Percentiles rank a stretch among this genome's conserved stretches.
Evolutionary conservation across 2,113 vertebrate species (phyloP).

Genomic region (Condylura cristata): DNA sequence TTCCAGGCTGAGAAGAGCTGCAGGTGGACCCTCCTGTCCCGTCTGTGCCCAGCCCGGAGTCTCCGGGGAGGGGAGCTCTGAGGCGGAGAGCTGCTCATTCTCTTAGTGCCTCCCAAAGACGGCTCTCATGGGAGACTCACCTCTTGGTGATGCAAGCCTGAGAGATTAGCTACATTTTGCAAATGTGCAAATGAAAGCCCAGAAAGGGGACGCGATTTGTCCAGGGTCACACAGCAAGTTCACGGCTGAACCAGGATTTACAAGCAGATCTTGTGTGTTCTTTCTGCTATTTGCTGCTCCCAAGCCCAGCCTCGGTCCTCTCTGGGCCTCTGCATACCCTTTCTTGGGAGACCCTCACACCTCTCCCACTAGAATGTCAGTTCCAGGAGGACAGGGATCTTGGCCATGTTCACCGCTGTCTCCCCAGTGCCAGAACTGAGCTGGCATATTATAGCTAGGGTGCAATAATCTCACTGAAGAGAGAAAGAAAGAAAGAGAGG

Average conservation of each 20-base stretch:
- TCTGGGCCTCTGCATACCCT: not conserved
- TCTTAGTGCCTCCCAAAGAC: not conserved
- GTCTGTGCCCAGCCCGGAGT: too few relatives aligned
- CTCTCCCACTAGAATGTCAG: not conserved
- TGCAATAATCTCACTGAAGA: not conserved
- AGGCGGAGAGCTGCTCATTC: not conserved
- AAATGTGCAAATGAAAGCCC: conserved; percentile 2
- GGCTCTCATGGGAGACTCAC: not conserved
- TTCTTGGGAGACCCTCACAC: too few relatives aligned
- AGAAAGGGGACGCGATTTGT: not conserved
- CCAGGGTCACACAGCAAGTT: conserved; percentile 1
- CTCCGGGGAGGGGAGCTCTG: not conserved
- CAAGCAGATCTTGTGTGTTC: not conserved
- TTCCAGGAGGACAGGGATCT: not conserved
- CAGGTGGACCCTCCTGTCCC: too few relatives aligned
- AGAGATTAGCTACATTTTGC: not conserved
- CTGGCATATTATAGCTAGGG: not conserved
- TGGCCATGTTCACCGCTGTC: not conserved
- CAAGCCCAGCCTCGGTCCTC: not conserved
- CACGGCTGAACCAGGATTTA: not conserved
- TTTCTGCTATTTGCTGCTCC: not conserved
- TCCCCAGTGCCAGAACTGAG: not conserved
- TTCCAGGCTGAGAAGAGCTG: not conserved
- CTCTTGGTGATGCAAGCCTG: not conserved
- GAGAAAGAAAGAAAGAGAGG: too few relatives aligned